Percentiles rank a stretch among this genome's conserved stretches.
These are phyloP conservation scores for Sialia sialis DNA, from an alignment of 2,113 vertebrate genomes.

Conservation along the genomic window DNA sequence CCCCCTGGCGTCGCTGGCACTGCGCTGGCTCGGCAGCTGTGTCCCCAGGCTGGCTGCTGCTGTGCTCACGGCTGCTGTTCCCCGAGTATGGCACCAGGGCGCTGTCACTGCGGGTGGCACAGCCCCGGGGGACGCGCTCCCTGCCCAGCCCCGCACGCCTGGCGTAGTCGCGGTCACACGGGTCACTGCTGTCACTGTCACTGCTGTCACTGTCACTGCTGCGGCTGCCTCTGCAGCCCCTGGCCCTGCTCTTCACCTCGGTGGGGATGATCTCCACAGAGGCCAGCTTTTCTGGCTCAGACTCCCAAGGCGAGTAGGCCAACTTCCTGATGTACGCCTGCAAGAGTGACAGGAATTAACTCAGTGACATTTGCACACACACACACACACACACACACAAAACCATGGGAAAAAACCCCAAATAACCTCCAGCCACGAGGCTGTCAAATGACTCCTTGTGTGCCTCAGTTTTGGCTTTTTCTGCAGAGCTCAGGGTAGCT, in stretches of 20 bases:
- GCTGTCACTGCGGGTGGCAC: rapidly evolving
- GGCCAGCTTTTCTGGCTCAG: not conserved
- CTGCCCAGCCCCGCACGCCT: not conserved
- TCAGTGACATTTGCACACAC: not conserved
- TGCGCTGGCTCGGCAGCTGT: not conserved
- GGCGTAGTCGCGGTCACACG: constrained; percentile 1
- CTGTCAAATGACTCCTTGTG: not conserved
- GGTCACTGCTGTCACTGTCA: not conserved
- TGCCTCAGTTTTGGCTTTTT: not conserved
- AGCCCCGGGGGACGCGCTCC: rapidly evolving
- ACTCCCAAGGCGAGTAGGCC: not conserved
- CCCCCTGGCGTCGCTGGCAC: not conserved
- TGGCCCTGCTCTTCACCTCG: constrained; percentile 22
- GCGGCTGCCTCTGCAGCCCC: not conserved
- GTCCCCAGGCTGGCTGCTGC: not conserved
- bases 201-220: not conserved
- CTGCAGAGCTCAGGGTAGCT: not conserved
- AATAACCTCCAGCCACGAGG: not conserved
- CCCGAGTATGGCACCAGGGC: rapidly evolving
- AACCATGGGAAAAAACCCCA: not conserved
- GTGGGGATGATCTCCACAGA: constrained; percentile 22
- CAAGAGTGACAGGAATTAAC: not conserved
- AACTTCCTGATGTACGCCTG: not conserved
- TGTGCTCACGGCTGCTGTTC: not conserved
- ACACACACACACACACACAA: too few relatives aligned